Conservation (phyloP, 2,113 vertebrate species). For the Gracilinanus agilis region DNA sequence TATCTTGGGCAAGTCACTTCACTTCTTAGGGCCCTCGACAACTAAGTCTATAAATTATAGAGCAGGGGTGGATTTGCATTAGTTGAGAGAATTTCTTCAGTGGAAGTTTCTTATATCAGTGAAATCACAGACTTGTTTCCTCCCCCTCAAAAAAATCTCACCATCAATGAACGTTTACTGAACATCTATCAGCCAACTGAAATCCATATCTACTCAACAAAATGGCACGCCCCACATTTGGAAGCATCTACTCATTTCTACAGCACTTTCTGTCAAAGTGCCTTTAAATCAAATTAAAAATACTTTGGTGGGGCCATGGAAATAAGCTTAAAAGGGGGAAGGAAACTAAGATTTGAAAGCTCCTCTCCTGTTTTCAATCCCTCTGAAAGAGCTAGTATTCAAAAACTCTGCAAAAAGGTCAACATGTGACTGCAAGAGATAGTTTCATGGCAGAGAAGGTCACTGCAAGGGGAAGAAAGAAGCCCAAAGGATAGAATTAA, state of each 20-base stretch:
- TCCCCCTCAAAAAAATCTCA: background rate
- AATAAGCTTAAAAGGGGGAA: background rate
- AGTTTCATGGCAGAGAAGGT: background rate
- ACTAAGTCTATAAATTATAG: background rate
- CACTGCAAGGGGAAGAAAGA: background rate
- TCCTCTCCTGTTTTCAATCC: background rate
- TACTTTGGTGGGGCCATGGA: background rate
- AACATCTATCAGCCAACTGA: rapidly evolving
- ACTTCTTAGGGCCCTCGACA: background rate
- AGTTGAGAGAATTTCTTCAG: background rate
- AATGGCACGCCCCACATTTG: background rate
- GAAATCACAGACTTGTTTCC: background rate
- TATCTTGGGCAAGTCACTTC: background rate
- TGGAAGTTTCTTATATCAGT: background rate
- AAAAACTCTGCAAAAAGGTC: background rate
- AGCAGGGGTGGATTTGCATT: background rate
- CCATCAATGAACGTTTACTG: background rate
- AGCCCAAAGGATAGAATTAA: background rate
- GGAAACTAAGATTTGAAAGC: background rate
- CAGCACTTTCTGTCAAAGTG: background rate
- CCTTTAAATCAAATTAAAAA: background rate
- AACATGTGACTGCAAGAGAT: background rate
- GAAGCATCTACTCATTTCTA: background rate
- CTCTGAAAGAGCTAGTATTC: background rate
- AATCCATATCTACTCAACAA: too few species aligned